These are phyloP conservation scores for Athene cunicularia DNA, from an alignment of 2,113 vertebrate species.

Conservation along the genomic window DNA sequence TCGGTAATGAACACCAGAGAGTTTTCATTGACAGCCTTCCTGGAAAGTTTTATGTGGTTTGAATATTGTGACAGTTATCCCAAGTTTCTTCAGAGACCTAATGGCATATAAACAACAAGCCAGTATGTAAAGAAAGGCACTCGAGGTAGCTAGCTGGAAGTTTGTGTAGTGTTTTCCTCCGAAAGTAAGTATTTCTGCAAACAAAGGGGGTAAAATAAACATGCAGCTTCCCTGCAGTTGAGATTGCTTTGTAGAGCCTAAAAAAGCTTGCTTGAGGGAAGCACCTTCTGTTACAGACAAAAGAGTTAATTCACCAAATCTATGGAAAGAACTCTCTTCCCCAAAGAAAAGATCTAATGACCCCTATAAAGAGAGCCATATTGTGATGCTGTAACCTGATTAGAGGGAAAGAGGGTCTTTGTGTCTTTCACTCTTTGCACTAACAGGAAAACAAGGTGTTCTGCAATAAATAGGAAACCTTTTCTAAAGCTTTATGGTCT, in stretches of 20 bases:
- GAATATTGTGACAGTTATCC: background rate
- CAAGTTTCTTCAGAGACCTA: background rate
- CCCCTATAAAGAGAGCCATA: constrained; percentile 53
- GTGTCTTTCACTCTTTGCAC: background rate
- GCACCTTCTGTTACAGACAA: constrained; percentile 46
- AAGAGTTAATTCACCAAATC: constrained; percentile 49
- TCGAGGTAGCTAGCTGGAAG: accelerated
- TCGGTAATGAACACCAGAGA: background rate
- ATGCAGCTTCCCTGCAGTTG: background rate
- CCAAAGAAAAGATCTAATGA: constrained; percentile 57
- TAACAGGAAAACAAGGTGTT: constrained; percentile 55
- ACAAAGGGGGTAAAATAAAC: constrained; percentile 33
- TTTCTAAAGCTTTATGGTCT: constrained; percentile 41
- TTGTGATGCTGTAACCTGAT: constrained; percentile 49
- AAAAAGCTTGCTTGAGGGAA: constrained; percentile 17
- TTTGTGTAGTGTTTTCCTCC: background rate
- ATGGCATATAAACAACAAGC: background rate
- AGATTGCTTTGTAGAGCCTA: background rate
- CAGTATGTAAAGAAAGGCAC: background rate
- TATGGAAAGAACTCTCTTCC: background rate
- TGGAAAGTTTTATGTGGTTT: background rate
- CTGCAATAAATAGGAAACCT: constrained; percentile 21
- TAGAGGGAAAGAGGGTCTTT: constrained; percentile 46
- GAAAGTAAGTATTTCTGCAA: background rate
- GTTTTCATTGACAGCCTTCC: background rate